Percentiles rank a stretch among this genome's conserved stretches.
Conservation (phyloP, 2,797 vertebrate species). For the Threskiornis aethiopicus region DNA sequence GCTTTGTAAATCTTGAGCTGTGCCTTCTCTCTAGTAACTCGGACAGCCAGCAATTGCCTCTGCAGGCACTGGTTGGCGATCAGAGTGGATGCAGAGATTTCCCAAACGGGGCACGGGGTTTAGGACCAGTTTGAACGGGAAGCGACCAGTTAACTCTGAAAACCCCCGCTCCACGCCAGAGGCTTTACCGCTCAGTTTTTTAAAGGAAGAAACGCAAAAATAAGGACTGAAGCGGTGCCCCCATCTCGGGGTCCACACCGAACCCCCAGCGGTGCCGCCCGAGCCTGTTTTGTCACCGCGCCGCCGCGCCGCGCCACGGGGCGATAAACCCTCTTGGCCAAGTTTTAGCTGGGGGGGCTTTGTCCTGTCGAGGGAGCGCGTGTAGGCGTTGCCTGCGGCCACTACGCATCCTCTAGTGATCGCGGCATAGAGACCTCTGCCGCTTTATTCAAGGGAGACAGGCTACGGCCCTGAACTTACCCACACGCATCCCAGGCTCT, state of each 20-base stretch:
- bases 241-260: fast-evolving
- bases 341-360: background rate
- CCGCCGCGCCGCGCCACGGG: fast-evolving
- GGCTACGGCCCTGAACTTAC: background rate
- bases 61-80: background rate
- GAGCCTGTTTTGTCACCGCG: background rate
- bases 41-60: background rate
- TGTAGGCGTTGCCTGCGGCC: background rate
- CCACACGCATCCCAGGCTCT: fast-evolving
- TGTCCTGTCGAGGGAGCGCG: background rate
- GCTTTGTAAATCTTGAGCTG: background rate
- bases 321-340: background rate
- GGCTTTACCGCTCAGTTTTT: background rate
- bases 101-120: background rate
- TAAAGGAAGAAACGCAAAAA: background rate
- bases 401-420: background rate
- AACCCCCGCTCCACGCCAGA: background rate
- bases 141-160: background rate
- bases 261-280: background rate
- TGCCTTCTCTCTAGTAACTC: background rate
- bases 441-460: background rate
- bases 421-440: background rate
- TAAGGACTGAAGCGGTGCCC: too few species aligned
- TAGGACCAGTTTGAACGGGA: background rate
- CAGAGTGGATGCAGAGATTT: background rate